A percentile compares a stretch with the other conserved stretches of the same genome.
These are phyloP conservation scores for Phytoseiulus persimilis DNA, from an alignment of 2,888 invertebrate genomes.

Conservation along the genomic window DNA sequence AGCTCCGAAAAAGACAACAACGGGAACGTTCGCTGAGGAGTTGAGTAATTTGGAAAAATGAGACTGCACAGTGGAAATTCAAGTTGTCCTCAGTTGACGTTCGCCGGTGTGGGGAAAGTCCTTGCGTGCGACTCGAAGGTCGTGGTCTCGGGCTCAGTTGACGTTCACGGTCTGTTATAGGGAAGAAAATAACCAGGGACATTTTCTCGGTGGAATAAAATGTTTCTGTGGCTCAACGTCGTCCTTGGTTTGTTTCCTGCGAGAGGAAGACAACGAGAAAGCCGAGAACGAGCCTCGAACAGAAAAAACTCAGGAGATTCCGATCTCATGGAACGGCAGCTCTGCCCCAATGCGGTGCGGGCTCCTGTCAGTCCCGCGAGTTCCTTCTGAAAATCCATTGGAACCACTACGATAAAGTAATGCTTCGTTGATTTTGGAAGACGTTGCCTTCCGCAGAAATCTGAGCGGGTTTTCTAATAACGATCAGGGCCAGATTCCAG, in stretches of 20 bases:
- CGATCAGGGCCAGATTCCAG: not conserved
- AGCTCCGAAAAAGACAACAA: not conserved
- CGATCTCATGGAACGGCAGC: not conserved
- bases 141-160: not conserved
- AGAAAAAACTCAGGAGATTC: not conserved
- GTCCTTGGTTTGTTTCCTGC: not conserved
- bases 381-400: not conserved
- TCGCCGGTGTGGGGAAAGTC: too few species aligned
- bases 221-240: not conserved
- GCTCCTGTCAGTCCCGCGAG: not conserved
- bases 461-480: not conserved
- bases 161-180: too few species aligned
- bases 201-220: not conserved
- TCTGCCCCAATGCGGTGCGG: not conserved
- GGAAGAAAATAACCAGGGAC: not conserved
- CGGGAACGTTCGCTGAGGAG: too few species aligned
- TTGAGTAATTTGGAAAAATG: too few species aligned
- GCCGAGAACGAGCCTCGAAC: not conserved
- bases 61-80: too few species aligned
- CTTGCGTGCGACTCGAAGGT: too few species aligned
- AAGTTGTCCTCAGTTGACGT: too few species aligned
- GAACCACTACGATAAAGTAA: not conserved
- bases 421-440: not conserved
- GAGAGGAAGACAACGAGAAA: not conserved
- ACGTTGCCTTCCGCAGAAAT: not conserved